These are phyloP conservation scores for Darevskia mixta DNA, from an alignment of 2,797 vertebrate genomes.

Conservation along the genomic window DNA sequence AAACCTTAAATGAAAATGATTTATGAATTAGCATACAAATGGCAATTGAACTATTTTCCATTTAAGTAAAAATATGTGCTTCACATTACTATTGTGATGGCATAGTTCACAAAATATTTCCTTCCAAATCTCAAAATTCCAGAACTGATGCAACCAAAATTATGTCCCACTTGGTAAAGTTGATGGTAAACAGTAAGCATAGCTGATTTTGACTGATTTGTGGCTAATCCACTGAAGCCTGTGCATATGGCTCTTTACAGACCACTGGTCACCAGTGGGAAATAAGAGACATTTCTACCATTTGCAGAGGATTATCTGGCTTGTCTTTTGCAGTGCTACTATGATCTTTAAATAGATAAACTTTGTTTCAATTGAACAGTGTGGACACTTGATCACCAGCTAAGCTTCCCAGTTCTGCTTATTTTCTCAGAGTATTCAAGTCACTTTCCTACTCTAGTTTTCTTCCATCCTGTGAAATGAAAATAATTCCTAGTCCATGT, in stretches of 20 bases:
- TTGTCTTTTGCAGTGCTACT: neutral
- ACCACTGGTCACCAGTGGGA: no score
- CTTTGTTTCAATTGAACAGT: neutral
- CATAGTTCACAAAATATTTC: neutral
- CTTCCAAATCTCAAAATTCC: neutral
- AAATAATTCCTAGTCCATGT: neutral
- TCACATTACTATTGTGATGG: neutral
- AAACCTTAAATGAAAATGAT: slow-evolving; percentile 38
- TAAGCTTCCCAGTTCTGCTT: neutral
- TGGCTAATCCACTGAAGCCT: neutral
- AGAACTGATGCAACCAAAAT: neutral
- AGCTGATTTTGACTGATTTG: no score
- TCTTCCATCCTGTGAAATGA: neutral
- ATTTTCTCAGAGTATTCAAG: neutral
- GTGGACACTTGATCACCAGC: neutral
- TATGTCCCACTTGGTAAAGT: neutral
- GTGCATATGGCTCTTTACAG: neutral
- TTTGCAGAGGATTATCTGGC: neutral
- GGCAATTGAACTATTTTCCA: neutral
- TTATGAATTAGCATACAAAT: slow-evolving; percentile 1
- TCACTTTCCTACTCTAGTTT: neutral
- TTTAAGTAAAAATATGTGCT: neutral
- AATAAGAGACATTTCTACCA: neutral
- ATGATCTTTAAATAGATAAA: neutral
- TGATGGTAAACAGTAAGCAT: neutral